Evolutionary conservation across 2,888 invertebrate species (phyloP).

Genomic region (Meganola albula): DNA sequence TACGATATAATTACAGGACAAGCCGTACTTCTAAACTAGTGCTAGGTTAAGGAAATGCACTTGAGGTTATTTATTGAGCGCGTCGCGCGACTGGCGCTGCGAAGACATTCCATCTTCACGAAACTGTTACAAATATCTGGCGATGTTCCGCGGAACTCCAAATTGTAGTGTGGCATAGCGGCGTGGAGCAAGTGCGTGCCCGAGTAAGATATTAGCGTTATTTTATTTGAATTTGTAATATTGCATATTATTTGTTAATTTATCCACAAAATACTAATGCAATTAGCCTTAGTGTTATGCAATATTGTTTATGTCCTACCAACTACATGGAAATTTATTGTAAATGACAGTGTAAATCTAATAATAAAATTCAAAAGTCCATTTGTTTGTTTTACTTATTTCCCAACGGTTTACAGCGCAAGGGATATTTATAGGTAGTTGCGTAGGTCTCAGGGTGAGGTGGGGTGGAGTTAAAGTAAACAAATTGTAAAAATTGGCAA

Average conservation of each 20-base stretch:
- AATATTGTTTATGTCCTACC: slow-evolving; percentile 78
- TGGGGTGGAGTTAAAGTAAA: no score
- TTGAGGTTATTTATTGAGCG: slow-evolving; percentile 55
- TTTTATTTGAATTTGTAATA: slow-evolving; percentile 76
- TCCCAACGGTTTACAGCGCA: no score
- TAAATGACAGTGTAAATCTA: slow-evolving; percentile 79
- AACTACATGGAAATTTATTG: slow-evolving; percentile 78
- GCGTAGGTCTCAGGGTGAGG: no score
- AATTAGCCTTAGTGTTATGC: slow-evolving; percentile 78
- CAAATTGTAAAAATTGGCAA: no score
- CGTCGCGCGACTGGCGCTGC: slow-evolving; percentile 32
- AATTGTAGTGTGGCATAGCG: slow-evolving; percentile 42
- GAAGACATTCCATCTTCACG: slow-evolving; percentile 61
- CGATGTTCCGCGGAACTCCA: slow-evolving; percentile 38
- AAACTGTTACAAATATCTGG: slow-evolving; percentile 37
- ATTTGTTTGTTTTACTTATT: slow-evolving; percentile 45
- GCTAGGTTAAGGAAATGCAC: slow-evolving; percentile 70
- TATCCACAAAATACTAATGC: slow-evolving; percentile 77
- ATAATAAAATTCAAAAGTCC: slow-evolving; percentile 78
- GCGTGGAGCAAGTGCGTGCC: slow-evolving; percentile 60
- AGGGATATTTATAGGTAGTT: no score
- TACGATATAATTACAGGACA: slow-evolving; percentile 60
- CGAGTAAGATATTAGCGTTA: slow-evolving; percentile 77
- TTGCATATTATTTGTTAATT: slow-evolving; percentile 77
- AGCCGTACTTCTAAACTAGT: slow-evolving; percentile 67